Evolutionary conservation across 2,888 invertebrate genomes (phyloP).

Genomic region (Tachina fera): DNA sequence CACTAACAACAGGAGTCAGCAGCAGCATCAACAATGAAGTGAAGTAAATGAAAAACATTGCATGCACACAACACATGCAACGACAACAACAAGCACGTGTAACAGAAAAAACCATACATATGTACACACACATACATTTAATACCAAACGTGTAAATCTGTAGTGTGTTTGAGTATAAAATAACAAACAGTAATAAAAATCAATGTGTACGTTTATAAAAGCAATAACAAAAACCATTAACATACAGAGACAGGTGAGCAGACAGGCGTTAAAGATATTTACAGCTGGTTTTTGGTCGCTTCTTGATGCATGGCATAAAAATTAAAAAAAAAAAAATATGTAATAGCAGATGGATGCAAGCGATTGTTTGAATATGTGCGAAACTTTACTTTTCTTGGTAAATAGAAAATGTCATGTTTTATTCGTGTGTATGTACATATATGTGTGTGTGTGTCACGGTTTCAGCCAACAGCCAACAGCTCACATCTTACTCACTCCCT

Average conservation of each 20-base stretch:
- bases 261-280: constrained; percentile 60
- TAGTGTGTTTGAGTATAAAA: neutral
- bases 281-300: constrained; percentile 44
- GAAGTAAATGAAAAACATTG: constrained; percentile 62
- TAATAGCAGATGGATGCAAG: constrained; percentile 23
- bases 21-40: constrained; percentile 57
- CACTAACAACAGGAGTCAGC: constrained; percentile 56
- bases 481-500: too few relatives aligned
- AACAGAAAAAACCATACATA: neutral
- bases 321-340: neutral
- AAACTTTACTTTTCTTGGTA: constrained; percentile 21
- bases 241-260: constrained; percentile 59
- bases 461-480: too few relatives aligned
- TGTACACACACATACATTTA: constrained; percentile 1
- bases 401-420: constrained; percentile 22
- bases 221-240: constrained; percentile 58
- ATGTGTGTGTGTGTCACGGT: too few relatives aligned
- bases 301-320: constrained; percentile 16
- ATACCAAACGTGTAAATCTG: constrained; percentile 23
- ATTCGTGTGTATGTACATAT: neutral
- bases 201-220: constrained; percentile 40
- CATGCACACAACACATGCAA: constrained; percentile 40
- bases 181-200: constrained; percentile 28
- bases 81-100: constrained; percentile 3
- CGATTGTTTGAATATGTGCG: constrained; percentile 2